Base-by-base conservation (phyloP, 2,888 invertebrate species). In the Apamea monoglypha region DNA sequence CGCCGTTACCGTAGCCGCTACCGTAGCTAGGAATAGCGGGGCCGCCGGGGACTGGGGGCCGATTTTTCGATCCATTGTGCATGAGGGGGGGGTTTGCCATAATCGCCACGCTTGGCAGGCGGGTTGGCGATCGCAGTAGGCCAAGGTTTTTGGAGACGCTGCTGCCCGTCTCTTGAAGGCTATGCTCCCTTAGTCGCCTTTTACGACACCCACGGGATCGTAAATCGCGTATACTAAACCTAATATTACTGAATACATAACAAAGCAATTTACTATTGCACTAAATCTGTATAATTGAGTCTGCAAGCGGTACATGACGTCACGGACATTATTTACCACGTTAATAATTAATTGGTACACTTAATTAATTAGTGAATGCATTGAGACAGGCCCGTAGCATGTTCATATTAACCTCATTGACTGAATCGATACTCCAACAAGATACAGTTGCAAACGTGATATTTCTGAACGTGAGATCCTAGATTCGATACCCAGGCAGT, bases 321-420 rank as follows among this genome's bases (percentile, higher is more conserved):
- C 29, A n/a, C 3, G 7, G n/a, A 44, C 6, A 47, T n/a, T 44
- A 56, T 73, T 59, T 61, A 63, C 1, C 18, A 29, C 40, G 36
- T 50, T 47, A 36, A 16, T 44, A 76, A 59, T 25, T 59, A 76
- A 59, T 67, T 67, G 29, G 29, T 14, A 76, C 67, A 68, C 29
- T 68, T 59, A 1, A 36, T 61, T 36, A 29, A 68, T 78, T 78
- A 18, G 18, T 6, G 4, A 40, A 61, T 18, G 40, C n/a, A 36
- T 72, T 50, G 36, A 73, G n/a, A 40, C 40, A 32, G 18, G 6
- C 14, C 14, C 1, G 29, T n/a, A 40, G n/a, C 29, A 4, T 50
- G 44, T 50, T 61, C 2, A 8, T 18, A n/a, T 32, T 61, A 40
- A 53, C 32, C 18, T 75, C 56, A 44, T 25, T 47, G 47, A 21